These are phyloP conservation scores for Acropternis orthonyx DNA, from an alignment of 2,797 vertebrate genomes.

Conservation along the genomic window DNA sequence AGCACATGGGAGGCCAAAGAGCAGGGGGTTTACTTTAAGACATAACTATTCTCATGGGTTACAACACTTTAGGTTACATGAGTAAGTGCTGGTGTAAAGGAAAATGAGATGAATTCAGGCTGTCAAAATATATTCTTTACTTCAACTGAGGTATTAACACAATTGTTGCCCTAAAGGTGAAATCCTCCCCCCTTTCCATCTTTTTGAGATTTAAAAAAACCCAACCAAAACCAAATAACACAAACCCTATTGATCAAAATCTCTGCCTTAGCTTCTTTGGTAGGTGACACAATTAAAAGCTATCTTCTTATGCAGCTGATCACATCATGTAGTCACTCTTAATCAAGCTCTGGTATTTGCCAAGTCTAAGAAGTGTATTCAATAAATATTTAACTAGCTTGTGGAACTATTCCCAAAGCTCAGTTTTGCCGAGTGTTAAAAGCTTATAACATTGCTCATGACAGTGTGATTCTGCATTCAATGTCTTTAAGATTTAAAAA, in stretches of 20 bases:
- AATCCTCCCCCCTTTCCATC: background rate
- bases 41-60: background rate
- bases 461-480: background rate
- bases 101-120: background rate
- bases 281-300: background rate
- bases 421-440: background rate
- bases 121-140: background rate
- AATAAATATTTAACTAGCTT: background rate
- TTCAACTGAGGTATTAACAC: background rate
- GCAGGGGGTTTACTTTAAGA: background rate
- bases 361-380: background rate
- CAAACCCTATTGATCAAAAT: background rate
- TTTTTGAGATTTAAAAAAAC: background rate
- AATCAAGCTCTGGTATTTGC: background rate
- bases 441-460: background rate
- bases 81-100: background rate
- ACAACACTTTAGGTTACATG: background rate
- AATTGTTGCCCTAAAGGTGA: background rate
- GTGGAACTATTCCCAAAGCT: background rate
- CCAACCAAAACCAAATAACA: background rate
- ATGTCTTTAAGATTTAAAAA: background rate
- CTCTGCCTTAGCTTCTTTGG: background rate
- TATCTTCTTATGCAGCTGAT: rapidly evolving
- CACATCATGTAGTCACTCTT: background rate
- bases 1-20: background rate